Evolutionary conservation across 2,888 invertebrate species (phyloP).

Genomic region (Heteromurus nitidus): DNA sequence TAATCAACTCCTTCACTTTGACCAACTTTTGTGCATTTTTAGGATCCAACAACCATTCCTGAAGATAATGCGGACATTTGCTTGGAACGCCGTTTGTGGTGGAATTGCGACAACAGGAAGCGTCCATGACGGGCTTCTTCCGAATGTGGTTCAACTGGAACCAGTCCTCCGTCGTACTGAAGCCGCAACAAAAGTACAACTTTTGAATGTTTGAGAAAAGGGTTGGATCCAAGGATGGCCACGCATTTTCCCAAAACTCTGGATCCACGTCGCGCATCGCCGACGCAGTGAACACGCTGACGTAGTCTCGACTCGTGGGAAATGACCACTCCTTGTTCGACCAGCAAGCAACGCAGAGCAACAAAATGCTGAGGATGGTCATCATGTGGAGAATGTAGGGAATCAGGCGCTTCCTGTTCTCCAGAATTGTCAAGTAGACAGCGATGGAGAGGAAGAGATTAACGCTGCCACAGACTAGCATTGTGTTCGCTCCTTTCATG

Average conservation of each 20-base stretch:
- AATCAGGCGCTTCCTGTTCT: neutral
- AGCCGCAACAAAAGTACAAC: conserved; percentile 1
- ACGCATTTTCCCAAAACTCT: neutral
- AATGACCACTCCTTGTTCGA: neutral
- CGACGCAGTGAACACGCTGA: neutral
- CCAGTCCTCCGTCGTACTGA: neutral
- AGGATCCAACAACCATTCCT: neutral
- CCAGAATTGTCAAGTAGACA: neutral
- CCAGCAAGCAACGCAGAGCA: neutral
- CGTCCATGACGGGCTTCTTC: neutral
- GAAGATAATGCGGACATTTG: neutral
- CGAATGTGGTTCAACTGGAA: neutral
- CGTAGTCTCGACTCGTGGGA: neutral
- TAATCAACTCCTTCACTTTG: neutral
- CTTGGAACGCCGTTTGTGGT: neutral
- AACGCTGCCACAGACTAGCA: neutral
- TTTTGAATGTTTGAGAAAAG: neutral
- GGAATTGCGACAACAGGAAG: neutral
- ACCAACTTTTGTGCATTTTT: neutral
- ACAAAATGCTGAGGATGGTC: neutral
- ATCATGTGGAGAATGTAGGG: neutral
- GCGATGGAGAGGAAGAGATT: neutral
- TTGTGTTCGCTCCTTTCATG: neutral
- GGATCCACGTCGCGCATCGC: conserved; percentile 3
- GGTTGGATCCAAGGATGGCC: neutral